Conservation (phyloP, 2,113 vertebrate species). For the Xyrauchen texanus region DNA sequence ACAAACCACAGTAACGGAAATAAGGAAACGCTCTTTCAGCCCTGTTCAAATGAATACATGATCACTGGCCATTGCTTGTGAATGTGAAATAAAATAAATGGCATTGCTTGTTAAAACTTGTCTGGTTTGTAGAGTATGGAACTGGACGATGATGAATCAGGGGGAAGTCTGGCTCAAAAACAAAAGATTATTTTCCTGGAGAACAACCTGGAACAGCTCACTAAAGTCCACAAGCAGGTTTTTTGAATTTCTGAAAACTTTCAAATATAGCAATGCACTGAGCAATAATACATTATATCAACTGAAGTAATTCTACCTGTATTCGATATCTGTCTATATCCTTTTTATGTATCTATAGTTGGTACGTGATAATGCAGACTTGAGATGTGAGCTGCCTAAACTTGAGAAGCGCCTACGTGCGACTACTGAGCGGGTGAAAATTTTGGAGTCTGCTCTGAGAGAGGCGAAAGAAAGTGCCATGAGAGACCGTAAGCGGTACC, state of each 20-base stretch:
- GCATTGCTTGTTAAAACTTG: not conserved
- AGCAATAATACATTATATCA: not conserved
- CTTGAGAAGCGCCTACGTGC: constrained; percentile 87
- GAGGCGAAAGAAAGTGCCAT: constrained; percentile 89
- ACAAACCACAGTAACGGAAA: not conserved
- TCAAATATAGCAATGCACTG: not conserved
- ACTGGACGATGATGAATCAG: constrained; percentile 83
- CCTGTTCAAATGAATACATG: too few species aligned
- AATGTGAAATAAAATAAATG: not conserved
- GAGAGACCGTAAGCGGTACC: constrained; percentile 86
- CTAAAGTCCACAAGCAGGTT: constrained; percentile 91
- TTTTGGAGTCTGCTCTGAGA: constrained; percentile 84
- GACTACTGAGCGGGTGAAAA: constrained; percentile 85
- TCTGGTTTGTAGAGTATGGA: constrained; percentile 78
- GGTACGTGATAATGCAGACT: constrained; percentile 87
- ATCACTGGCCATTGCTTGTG: not conserved
- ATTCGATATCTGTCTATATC: not conserved
- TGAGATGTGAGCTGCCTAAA: constrained; percentile 89
- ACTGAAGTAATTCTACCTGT: too few species aligned
- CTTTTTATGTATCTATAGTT: constrained; percentile 65
- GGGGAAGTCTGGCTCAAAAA: constrained; percentile 85
- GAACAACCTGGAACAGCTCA: constrained; percentile 90
- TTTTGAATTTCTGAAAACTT: too few species aligned
- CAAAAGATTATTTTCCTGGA: constrained; percentile 92
- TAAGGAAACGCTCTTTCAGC: not conserved